phyloP scores from a whole-genome alignment of 2,797 vertebrate genomes.

The Luscinia luscinia region DNA sequence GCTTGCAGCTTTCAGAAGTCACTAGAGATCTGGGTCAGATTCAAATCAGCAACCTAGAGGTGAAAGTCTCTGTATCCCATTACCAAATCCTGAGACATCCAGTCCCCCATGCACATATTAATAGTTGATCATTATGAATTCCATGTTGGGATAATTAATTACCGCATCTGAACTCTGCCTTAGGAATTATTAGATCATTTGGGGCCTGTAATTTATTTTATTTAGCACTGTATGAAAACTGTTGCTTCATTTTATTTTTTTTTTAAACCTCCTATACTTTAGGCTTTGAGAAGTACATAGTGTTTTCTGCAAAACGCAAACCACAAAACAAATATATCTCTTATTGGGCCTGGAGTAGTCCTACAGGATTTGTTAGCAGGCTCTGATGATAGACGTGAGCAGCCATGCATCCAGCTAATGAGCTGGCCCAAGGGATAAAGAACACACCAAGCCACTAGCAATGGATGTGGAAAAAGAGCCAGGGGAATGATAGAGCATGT shows the following conservation, averaged over 20 bases:
- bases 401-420: conserved; percentile 67
- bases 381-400: conserved; percentile 54
- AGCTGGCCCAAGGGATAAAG: conserved; percentile 65
- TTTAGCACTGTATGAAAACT: conserved; percentile 66
- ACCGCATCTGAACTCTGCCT: conserved; percentile 57
- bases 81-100: conserved; percentile 71
- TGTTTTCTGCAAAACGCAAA: conserved; percentile 62
- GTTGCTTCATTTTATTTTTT: background rate
- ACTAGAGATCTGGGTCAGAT: conserved; percentile 71
- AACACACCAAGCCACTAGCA: conserved; percentile 53
- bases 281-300: conserved; percentile 36
- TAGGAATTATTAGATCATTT: conserved; percentile 63
- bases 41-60: conserved; percentile 72
- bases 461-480: conserved; percentile 43
- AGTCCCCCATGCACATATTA: conserved; percentile 71
- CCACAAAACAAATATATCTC: conserved; percentile 63
- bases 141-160: conserved; percentile 69
- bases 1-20: conserved; percentile 57
- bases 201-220: conserved; percentile 67
- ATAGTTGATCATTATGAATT: conserved; percentile 67
- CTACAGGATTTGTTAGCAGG: conserved; percentile 54
- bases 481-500: conserved; percentile 7
- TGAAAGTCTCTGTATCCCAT: conserved; percentile 68
- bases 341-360: conserved; percentile 41
- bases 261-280: background rate